Percentiles rank a stretch among this genome's conserved stretches.
These are phyloP conservation scores for Lingula anatina DNA, from an alignment of 2,888 invertebrate genomes.

Conservation along the genomic window DNA sequence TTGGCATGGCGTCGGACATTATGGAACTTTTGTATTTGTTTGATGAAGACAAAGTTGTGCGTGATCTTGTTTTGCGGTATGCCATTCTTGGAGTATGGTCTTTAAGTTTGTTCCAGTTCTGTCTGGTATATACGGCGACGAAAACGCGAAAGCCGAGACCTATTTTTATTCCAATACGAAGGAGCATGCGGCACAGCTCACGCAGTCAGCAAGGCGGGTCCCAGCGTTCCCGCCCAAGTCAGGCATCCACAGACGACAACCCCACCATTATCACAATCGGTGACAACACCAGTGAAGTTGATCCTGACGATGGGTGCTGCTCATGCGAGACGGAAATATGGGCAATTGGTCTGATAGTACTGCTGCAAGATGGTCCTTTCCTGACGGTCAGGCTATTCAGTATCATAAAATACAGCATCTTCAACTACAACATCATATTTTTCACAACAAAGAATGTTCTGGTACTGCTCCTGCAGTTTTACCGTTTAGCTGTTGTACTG, in stretches of 20 bases:
- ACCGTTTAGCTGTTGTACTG: constrained; percentile 25
- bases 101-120: constrained; percentile 46
- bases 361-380: constrained; percentile 55
- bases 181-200: too few relatives aligned
- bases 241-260: constrained; percentile 5
- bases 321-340: constrained; percentile 47
- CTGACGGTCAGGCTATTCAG: constrained; percentile 37
- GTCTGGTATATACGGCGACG: constrained; percentile 44
- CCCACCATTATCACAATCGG: not conserved
- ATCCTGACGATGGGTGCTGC: not conserved
- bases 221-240: constrained; percentile 16
- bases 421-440: constrained; percentile 44
- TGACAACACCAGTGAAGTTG: constrained; percentile 1
- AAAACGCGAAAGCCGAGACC: constrained; percentile 25
- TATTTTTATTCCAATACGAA: too few relatives aligned
- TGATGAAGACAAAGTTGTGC: constrained; percentile 26
- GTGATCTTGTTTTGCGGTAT: constrained; percentile 33
- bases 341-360: constrained; percentile 52
- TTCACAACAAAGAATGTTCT: constrained; percentile 40
- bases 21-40: constrained; percentile 38
- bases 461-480: constrained; percentile 28
- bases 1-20: constrained; percentile 47
- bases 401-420: constrained; percentile 26
- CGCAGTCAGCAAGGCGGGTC: too few relatives aligned
- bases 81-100: constrained; percentile 43